Evolutionary conservation across 2,797 vertebrate species (phyloP), one percentile per base, ranked within the genome.

Genomic region (Scomberomorus guttatus): DNA sequence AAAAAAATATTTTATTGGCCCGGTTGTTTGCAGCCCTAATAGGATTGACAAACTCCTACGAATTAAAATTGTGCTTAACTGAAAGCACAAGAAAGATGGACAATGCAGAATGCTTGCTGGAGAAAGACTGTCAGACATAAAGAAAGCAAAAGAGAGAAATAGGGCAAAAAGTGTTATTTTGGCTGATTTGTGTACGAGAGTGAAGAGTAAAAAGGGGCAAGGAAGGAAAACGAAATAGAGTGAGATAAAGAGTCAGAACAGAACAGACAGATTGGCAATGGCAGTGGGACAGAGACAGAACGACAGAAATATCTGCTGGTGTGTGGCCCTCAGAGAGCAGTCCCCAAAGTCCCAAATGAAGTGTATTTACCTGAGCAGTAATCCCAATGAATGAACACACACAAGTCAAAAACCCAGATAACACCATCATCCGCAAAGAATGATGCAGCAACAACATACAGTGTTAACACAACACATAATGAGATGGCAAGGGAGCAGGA

Each of bases 321-420:
- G 68, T 77, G 51, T 42, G 34, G 61, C 25, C 74, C 66, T 72
- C 34, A 44, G 58, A 83, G 62, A 81, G 64, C 32, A 37, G 72
- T 75, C 69, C 66, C 74, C 22, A 63, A 82, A 76, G 77, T 79
- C 75, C 72, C 60, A 75, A 75, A 88, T 81, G 72, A 77, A 83
- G 77, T 83, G 73, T 88, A 83, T 91, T 90, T 92, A 94, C 90
- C 89, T 90, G 86, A 75, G 80, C 75, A 27, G 57, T 87, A 92
- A 91, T 90, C 92, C 89, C 79, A 75, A 46, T 63, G 81, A 89
- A 87, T 76, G 66, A 86, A 84, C 84, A 82, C 83, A 89, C 80
- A 77, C 75, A 77, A 88, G 91, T 92, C 92, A 93, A 84, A 93
- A 94, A 92, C 84, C 86, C 87, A 92, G 92, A 93, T 92, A 91